Conservation (phyloP, 2,797 vertebrate species). For the Botia almorhae region DNA sequence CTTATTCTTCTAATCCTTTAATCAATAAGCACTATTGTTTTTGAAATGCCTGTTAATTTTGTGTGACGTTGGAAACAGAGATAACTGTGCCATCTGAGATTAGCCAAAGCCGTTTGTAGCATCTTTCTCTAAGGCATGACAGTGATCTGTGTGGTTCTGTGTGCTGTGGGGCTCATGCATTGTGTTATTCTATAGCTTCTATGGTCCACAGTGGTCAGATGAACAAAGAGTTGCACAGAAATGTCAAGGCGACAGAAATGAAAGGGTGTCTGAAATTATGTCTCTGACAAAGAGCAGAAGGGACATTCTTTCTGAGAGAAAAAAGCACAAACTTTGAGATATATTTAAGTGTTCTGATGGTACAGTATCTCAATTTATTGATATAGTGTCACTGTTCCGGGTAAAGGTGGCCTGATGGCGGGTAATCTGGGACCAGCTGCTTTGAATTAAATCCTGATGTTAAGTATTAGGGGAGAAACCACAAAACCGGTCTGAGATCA, state of each 20-base stretch:
- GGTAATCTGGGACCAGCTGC: conserved; percentile 1
- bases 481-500: conserved; percentile 27
- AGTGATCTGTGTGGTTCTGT: conserved; percentile 58
- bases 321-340: background rate
- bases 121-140: conserved; percentile 60
- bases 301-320: conserved; percentile 41
- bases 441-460: conserved; percentile 16
- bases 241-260: conserved; percentile 53
- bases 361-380: too few relatives aligned
- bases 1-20: too few relatives aligned
- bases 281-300: conserved; percentile 12
- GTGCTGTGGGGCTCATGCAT: conserved; percentile 66
- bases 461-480: background rate
- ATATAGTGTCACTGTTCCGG: background rate
- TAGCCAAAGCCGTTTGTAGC: conserved; percentile 50
- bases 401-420: background rate
- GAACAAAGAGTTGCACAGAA: conserved; percentile 45
- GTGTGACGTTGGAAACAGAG: background rate
- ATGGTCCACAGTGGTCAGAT: background rate
- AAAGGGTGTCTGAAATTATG: conserved; percentile 43
- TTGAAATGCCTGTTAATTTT: background rate
- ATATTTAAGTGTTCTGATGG: too few relatives aligned
- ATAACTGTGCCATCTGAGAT: background rate
- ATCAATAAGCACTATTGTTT: background rate
- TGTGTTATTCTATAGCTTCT: conserved; percentile 52